Conservation (phyloP, 1,140 invertebrate species). For the Stenopsyche tienmushanensis region DNA sequence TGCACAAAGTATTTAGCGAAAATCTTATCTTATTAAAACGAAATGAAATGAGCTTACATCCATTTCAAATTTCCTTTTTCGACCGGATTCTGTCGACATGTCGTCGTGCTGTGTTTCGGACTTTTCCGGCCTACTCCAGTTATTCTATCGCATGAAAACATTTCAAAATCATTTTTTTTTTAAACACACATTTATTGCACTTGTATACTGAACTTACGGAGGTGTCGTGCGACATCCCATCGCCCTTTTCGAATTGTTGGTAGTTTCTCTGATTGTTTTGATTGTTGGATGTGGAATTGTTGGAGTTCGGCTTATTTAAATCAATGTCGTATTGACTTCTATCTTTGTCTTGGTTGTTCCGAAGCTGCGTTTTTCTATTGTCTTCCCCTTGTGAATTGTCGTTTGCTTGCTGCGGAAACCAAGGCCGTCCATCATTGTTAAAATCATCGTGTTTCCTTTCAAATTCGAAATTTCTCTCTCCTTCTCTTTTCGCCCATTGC, state of each 20-base stretch:
- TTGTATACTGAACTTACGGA: slow-evolving; percentile 1
- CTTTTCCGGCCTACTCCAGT: slow-evolving; percentile 30
- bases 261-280: slow-evolving; percentile 3
- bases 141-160: slow-evolving; percentile 24
- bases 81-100: slow-evolving; percentile 26
- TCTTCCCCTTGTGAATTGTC: slow-evolving; percentile 21
- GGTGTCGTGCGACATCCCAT: slow-evolving; percentile 13
- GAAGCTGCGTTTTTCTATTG: slow-evolving; percentile 1
- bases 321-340: slow-evolving; percentile 12
- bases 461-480: slow-evolving; percentile 29
- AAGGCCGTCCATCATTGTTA: slow-evolving; percentile 14
- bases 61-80: slow-evolving; percentile 37
- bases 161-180: slow-evolving; percentile 6
- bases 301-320: neutral
- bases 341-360: slow-evolving; percentile 14
- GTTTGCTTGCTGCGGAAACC: slow-evolving; percentile 15
- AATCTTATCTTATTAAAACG: slow-evolving; percentile 20
- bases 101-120: slow-evolving; percentile 30
- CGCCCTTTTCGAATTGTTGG: slow-evolving; percentile 23
- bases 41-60: slow-evolving; percentile 22
- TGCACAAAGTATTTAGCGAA: slow-evolving; percentile 35
- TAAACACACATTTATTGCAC: neutral
- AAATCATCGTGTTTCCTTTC: slow-evolving; percentile 35
- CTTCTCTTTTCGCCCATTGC: slow-evolving; percentile 30
- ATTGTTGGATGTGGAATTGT: neutral